Conservation (phyloP, 1,140 invertebrate species). For the Rhopalosiphum maidis region DNA sequence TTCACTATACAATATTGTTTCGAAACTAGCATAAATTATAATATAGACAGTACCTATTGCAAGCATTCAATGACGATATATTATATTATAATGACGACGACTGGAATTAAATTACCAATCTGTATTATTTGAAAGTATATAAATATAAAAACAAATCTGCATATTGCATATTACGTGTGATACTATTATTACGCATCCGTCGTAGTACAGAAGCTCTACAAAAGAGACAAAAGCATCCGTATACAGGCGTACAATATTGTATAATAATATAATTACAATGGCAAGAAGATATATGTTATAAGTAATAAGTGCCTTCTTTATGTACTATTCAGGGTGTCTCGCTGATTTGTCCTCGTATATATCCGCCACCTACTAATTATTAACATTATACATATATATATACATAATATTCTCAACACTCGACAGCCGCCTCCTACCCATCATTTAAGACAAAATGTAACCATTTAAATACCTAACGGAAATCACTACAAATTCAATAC, state of each 20-base stretch:
- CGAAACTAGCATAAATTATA: neutral
- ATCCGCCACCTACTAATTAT: neutral
- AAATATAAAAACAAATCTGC: neutral
- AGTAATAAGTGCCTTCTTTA: neutral
- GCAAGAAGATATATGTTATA: neutral
- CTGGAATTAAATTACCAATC: neutral
- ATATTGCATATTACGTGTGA: neutral
- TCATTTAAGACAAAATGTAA: neutral
- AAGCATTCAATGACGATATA: neutral
- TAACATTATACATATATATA: neutral
- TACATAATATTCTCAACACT: neutral
- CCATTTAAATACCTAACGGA: neutral
- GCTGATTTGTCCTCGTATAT: neutral
- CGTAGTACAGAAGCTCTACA: neutral
- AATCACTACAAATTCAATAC: neutral
- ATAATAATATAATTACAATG: neutral
- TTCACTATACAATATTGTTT: neutral
- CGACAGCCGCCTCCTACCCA: neutral
- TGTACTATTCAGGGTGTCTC: neutral
- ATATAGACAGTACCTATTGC: neutral
- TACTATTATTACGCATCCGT: neutral
- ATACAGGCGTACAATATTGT: neutral
- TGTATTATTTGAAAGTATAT: neutral
- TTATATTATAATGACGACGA: neutral
- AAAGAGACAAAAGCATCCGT: neutral